These are phyloP conservation scores for Acrobasis suavella DNA, from an alignment of 2,888 invertebrate genomes.

Conservation along the genomic window DNA sequence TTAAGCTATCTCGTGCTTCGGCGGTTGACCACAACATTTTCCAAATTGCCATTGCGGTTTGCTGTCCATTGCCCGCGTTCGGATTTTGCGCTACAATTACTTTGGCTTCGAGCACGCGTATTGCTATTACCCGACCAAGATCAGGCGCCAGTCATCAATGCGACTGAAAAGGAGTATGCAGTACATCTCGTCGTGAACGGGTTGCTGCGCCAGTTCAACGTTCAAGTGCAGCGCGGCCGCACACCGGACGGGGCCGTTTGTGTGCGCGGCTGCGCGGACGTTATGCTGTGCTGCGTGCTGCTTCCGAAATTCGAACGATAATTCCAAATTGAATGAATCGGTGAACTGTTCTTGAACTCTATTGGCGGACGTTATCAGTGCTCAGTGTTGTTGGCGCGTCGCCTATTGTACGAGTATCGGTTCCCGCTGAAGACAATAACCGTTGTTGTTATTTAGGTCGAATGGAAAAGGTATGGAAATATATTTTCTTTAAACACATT, in stretches of 20 bases:
- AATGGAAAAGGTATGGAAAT: slow-evolving; percentile 52
- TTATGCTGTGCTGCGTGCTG: slow-evolving; percentile 45
- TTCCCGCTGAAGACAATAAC: slow-evolving; percentile 42
- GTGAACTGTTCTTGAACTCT: slow-evolving; percentile 29
- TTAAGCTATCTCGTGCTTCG: slow-evolving; percentile 57
- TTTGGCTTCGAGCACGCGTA: slow-evolving; percentile 41
- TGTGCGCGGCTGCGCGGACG: slow-evolving; percentile 59
- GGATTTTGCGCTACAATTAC: slow-evolving; percentile 59
- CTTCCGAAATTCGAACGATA: slow-evolving; percentile 51
- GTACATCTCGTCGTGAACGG: slow-evolving; percentile 46
- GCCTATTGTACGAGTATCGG: slow-evolving; percentile 41
- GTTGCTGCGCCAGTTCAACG: slow-evolving; percentile 70
- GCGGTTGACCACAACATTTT: slow-evolving; percentile 63
- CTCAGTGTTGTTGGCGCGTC: slow-evolving; percentile 56
- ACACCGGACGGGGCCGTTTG: slow-evolving; percentile 62
- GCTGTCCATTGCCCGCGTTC: slow-evolving; percentile 58
- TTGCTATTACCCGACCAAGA: slow-evolving; percentile 49
- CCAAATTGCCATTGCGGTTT: slow-evolving; percentile 66
- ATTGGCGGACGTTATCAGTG: slow-evolving; percentile 45
- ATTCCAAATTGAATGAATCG: slow-evolving; percentile 22
- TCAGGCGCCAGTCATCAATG: slow-evolving; percentile 36
- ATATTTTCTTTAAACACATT: neutral
- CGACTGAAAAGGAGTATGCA: slow-evolving; percentile 29
- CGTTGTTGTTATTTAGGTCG: slow-evolving; percentile 49
- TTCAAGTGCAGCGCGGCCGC: slow-evolving; percentile 74